Evolutionary conservation across 2,113 vertebrate species (phyloP), one percentile per base, ranked within the genome.

Genomic region (Tiliqua scincoides): DNA sequence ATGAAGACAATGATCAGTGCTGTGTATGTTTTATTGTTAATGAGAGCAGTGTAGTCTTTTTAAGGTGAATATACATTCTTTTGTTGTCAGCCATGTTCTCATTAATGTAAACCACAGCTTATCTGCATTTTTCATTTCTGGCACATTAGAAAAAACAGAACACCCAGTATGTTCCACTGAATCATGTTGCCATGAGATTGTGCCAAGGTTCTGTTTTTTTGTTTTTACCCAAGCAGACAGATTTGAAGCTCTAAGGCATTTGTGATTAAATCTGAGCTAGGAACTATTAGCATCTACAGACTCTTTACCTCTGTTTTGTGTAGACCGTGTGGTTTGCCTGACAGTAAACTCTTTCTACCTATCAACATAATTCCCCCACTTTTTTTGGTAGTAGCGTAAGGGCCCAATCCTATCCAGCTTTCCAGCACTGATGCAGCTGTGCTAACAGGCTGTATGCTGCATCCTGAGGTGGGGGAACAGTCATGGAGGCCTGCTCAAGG

Each of bases 121-220:
- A 54, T 75, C 59, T 83, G 72, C 85, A 37, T 87, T 84, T 80
- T 77, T 62, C 59, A 84, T 62, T 74, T 70, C 48, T 57, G 32
- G 43, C n/a, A 74, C 20, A 30, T 1, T 52, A 35, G 73, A 57
- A 84, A 86, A 78, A 71, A 62, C 10, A 65, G 76, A 25, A 52
- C 87, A 81, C 59, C 72, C 54, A 84, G 76, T 83, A 78, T 87
- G 78, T 88, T 93, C 89, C 83, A 85, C 74, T 35, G 79, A 2
- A 6, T 54, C n/a, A 35, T 32, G 32, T 84, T 54, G 32, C 25
- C 79, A 6, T 57, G 48, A 32, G 7, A n/a, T 87, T 40, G 43
- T 73, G 43, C 61, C 62, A 62, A 68, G 4, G 0, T 43, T 43
- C 32, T 18, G 18, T 59, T 43, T 30, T n/a, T 21, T 30, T 35